Base-by-base conservation (phyloP, 2,888 invertebrate genomes). In the Cheilosia variabilis region DNA sequence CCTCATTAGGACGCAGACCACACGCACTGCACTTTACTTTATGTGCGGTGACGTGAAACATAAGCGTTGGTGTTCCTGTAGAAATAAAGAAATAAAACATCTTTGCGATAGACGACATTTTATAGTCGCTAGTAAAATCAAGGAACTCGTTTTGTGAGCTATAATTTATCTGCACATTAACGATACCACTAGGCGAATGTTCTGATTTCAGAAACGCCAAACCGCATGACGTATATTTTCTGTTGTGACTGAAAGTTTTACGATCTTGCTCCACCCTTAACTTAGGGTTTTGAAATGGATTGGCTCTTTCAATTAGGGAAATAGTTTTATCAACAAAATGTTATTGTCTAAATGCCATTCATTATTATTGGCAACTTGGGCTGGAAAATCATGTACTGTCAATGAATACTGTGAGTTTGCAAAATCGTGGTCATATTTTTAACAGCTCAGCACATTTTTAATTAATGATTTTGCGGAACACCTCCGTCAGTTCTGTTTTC, bases 1-100 rank as follows among this genome's bases (percentile, higher is more conserved):
- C 69, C 68, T 55, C 55, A 68, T 62, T 75, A 53, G 31, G 13
- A 53, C 17, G 7, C 24, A 24, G 52, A 60, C 57, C 52, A 58
- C 58, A 66, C 58, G 66, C 60, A 52, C 7, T 52, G 52, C 31
- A n/a, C 10, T 52, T 52, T 2, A 24, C 15, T 13, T 24, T 0
- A 19, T 52, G 24, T 15, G 19, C 22, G 19, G 24, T 24, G 22
- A 52, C 10, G 22, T 10, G 24, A 52, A 31, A 52, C 19, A 50
- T 22, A 22, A 22, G 52, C 22, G 24, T 13, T 22, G 24, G 52
- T 2, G 24, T 24, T 47, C 5, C 47, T n/a, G 9, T 47, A 7
- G 17, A 52, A 13, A 52, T 52, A 15, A 22, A 24, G 22, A 10
- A 24, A 31, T 31, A 31, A 31, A 31, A 31, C 9, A 27, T 13